Conservation (phyloP, 2,888 invertebrate species). For the Mythimna albipuncta region DNA sequence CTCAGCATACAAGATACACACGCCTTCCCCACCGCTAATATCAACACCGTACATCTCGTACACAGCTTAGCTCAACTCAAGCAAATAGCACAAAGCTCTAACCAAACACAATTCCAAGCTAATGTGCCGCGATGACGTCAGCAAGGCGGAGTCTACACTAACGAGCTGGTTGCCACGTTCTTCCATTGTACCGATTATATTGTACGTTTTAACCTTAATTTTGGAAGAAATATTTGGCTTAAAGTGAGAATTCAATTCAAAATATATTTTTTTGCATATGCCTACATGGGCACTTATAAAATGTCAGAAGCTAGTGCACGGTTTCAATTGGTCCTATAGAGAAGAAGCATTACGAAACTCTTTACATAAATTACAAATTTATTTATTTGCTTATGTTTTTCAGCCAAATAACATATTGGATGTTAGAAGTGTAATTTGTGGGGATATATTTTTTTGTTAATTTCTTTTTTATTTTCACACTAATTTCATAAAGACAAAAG, state of each 20-base stretch:
- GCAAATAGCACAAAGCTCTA: slow-evolving; percentile 18
- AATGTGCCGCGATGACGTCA: slow-evolving; percentile 41
- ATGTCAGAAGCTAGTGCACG: too few species aligned
- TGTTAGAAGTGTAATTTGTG: too few species aligned
- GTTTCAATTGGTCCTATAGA: too few species aligned
- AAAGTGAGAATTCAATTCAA: not conserved
- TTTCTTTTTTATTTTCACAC: too few species aligned
- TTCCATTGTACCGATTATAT: not conserved
- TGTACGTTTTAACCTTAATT: not conserved
- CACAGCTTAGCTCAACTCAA: slow-evolving; percentile 24
- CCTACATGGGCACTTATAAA: too few species aligned
- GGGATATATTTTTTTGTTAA: too few species aligned
- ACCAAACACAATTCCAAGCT: slow-evolving; percentile 20
- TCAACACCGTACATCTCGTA: slow-evolving; percentile 13
- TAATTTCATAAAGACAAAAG: too few species aligned
- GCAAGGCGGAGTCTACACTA: slow-evolving; percentile 14
- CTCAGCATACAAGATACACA: not conserved
- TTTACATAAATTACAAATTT: too few species aligned
- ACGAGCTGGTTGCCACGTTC: slow-evolving; percentile 24
- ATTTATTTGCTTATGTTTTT: too few species aligned
- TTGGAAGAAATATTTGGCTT: not conserved
- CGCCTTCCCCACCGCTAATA: not conserved
- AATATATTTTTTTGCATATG: too few species aligned
- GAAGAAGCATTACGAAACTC: too few species aligned
- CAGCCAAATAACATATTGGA: too few species aligned